Conservation (phyloP, 2,113 vertebrate species). For the Hyperopisus bebe region DNA sequence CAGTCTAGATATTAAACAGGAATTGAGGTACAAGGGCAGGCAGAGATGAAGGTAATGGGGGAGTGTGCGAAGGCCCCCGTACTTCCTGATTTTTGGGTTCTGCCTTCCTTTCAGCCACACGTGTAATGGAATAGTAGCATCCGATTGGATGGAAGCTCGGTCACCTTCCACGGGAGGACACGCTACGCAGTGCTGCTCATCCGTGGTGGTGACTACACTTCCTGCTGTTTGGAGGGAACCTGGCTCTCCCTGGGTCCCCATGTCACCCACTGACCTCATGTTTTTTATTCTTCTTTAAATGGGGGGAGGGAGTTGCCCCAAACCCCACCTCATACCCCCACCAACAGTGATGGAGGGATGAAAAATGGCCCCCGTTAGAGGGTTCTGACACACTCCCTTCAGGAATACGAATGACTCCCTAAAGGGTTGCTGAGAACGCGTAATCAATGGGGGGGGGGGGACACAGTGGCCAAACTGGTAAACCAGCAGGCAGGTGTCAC, state of each 20-base stretch:
- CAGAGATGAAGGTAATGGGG: slow-evolving; percentile 20
- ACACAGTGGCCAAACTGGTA: neutral
- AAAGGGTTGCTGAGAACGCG: slow-evolving; percentile 20
- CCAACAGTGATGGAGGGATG: slow-evolving; percentile 41
- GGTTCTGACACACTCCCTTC: slow-evolving; percentile 41
- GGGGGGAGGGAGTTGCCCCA: slow-evolving; percentile 48
- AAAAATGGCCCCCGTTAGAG: slow-evolving; percentile 53
- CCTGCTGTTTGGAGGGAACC: slow-evolving; percentile 15
- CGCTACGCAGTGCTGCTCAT: neutral
- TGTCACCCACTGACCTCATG: slow-evolving; percentile 24
- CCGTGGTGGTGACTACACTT: neutral
- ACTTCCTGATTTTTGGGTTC: neutral
- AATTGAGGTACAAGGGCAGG: slow-evolving; percentile 50
- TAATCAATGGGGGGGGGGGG: slow-evolving; percentile 34
- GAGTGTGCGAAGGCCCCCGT: neutral
- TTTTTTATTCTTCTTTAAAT: slow-evolving; percentile 36
- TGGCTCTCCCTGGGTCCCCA: neutral
- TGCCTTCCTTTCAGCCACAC: neutral
- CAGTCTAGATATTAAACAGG: slow-evolving; percentile 75
- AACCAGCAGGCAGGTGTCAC: neutral
- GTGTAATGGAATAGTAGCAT: slow-evolving; percentile 2
- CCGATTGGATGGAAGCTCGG: neutral
- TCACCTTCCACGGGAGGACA: slow-evolving; percentile 1
- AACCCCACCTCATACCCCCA: slow-evolving; percentile 47
- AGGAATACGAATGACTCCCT: slow-evolving; percentile 56